phyloP scores from a whole-genome alignment of 2,113 vertebrate species.

The Oreochromis spilurus region DNA sequence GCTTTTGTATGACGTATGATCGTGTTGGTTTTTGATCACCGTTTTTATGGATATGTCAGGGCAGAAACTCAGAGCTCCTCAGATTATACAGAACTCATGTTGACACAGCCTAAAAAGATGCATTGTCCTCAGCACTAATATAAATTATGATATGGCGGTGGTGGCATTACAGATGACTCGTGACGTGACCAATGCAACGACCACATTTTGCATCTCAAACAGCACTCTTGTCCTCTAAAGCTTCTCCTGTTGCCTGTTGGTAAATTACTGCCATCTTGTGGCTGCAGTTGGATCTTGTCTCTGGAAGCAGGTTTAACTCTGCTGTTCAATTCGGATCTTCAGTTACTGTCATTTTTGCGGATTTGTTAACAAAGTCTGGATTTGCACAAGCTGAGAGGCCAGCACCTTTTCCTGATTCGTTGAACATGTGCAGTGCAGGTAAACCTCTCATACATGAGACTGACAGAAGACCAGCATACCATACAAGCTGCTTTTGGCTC shows the following conservation, averaged over 20 bases:
- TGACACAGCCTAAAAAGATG: not conserved
- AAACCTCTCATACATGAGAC: not conserved
- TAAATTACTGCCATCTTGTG: not conserved
- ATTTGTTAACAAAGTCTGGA: not conserved
- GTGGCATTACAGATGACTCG: not conserved
- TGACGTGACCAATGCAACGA: rapidly evolving
- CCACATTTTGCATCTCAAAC: not conserved
- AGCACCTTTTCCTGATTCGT: not conserved
- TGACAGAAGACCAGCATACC: not conserved
- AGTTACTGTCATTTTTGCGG: rapidly evolving
- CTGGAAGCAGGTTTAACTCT: not conserved
- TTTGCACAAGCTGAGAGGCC: not conserved
- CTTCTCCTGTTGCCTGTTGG: not conserved
- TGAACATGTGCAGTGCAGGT: not conserved
- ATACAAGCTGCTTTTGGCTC: not conserved
- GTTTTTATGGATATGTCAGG: not conserved
- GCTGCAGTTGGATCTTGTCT: not conserved
- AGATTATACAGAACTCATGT: rapidly evolving
- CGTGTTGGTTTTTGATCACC: not conserved
- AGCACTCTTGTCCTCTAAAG: not conserved
- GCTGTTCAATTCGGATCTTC: not conserved
- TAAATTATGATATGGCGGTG: not conserved
- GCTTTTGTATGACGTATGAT: not conserved
- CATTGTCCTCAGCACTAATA: not conserved
- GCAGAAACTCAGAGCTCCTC: not conserved